Evolutionary conservation across 2,113 vertebrate species (phyloP).

Genomic region (Malaclemys terrapin): DNA sequence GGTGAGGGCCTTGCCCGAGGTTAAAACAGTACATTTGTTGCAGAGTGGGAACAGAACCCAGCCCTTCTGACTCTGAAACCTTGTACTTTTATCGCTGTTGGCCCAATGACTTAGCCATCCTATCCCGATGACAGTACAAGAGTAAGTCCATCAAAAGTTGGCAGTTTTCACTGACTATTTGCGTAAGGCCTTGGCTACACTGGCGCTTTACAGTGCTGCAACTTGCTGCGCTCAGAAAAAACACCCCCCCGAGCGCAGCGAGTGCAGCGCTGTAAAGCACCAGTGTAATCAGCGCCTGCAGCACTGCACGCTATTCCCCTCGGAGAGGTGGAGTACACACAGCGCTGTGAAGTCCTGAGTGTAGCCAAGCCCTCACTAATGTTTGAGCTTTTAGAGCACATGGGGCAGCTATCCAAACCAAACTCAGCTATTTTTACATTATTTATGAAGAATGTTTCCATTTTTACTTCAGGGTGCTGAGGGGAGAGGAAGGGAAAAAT

Average conservation of each 20-base stretch:
- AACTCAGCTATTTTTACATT: neutral
- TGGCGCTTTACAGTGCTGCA: no score
- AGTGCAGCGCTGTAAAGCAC: no score
- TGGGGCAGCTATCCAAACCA: neutral
- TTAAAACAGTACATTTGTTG: neutral
- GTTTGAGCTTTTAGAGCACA: neutral
- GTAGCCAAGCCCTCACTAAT: neutral
- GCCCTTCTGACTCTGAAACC: neutral
- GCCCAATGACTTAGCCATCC: neutral
- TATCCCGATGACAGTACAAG: neutral
- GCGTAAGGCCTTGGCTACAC: no score
- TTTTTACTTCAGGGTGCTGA: slow-evolving; percentile 2
- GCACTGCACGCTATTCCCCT: no score
- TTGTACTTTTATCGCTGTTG: neutral
- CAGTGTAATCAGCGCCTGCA: no score
- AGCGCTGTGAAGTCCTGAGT: no score
- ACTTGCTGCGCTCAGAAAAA: no score
- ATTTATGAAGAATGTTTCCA: neutral
- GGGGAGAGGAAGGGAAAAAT: neutral
- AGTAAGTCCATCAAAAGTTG: neutral
- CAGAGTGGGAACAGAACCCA: neutral
- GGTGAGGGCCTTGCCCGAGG: neutral
- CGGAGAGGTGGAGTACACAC: no score
- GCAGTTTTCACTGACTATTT: neutral
- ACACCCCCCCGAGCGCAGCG: no score